Conservation (phyloP, 2,797 vertebrate genomes). For the Crypturellus tataupa region DNA sequence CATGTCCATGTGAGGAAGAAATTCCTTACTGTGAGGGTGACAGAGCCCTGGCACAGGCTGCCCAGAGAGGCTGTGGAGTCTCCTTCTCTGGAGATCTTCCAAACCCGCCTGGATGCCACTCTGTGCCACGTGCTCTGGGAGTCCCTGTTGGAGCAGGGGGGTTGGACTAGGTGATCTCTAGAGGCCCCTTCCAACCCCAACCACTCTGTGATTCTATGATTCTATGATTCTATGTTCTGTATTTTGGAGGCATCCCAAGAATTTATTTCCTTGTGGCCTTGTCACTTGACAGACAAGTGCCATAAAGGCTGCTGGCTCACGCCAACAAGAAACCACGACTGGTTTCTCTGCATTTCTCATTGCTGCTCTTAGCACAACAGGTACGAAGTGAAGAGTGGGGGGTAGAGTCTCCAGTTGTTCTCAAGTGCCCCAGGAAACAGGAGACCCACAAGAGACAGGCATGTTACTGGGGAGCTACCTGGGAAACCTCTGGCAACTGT, state of each 20-base stretch:
- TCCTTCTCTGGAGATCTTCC: no score
- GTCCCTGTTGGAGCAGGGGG: no score
- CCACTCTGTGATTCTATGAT: no score
- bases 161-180: no score
- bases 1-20: no score
- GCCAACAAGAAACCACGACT: not conserved
- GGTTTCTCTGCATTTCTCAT: not conserved
- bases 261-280: not conserved
- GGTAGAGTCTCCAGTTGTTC: not conserved
- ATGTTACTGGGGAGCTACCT: not conserved
- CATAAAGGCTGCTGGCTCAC: not conserved
- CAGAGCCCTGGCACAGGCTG: no score
- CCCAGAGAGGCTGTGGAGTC: no score
- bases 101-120: no score
- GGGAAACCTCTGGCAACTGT: not conserved
- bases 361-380: not conserved
- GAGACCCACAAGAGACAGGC: not conserved
- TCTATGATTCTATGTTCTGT: not conserved
- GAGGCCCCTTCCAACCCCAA: no score
- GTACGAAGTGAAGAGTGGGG: not conserved
- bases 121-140: no score
- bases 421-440: fast-evolving
- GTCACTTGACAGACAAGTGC: not conserved
- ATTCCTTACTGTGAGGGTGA: no score
- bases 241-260: not conserved